Evolutionary conservation across 2,797 vertebrate genomes (phyloP).

Genomic region (Microtus agrestis): DNA sequence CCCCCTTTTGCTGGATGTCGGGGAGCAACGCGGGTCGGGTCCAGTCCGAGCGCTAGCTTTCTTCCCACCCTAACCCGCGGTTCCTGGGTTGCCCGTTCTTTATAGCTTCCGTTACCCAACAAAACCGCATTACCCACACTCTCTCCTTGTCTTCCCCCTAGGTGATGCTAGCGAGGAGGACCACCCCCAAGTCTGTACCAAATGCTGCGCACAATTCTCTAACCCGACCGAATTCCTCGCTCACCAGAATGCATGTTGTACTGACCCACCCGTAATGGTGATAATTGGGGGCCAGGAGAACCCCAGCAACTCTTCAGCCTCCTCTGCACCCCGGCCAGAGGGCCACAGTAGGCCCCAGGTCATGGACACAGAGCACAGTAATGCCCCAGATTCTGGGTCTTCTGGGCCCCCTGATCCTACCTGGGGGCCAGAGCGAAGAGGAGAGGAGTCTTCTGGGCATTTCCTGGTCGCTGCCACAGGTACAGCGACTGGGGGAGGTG

Average conservation of each 20-base stretch:
- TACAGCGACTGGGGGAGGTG: slow-evolving; percentile 80
- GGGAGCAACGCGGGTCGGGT: neutral
- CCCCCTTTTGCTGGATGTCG: neutral
- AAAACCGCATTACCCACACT: slow-evolving; percentile 60
- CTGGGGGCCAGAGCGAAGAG: slow-evolving; percentile 88
- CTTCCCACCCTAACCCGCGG: slow-evolving; percentile 52
- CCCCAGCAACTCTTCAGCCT: slow-evolving; percentile 83
- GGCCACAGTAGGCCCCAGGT: slow-evolving; percentile 78
- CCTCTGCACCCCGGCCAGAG: slow-evolving; percentile 79
- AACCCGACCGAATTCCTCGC: slow-evolving; percentile 83
- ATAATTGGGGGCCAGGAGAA: slow-evolving; percentile 87
- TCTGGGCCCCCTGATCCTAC: slow-evolving; percentile 83
- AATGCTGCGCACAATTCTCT: slow-evolving; percentile 86
- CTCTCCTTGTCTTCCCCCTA: slow-evolving; percentile 74
- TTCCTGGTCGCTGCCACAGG: slow-evolving; percentile 89
- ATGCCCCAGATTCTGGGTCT: slow-evolving; percentile 66
- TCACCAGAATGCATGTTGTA: slow-evolving; percentile 84
- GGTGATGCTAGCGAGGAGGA: slow-evolving; percentile 86
- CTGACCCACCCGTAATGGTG: slow-evolving; percentile 84
- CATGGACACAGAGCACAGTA: slow-evolving; percentile 81
- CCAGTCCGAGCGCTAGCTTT: slow-evolving; percentile 11
- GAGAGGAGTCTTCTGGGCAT: slow-evolving; percentile 89
- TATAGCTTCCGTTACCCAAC: slow-evolving; percentile 1
- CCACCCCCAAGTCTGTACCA: slow-evolving; percentile 84
- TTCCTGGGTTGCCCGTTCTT: slow-evolving; percentile 8